Evolutionary conservation across 2,797 vertebrate species (phyloP), one percentile per base, ranked within the genome.

Genomic region (Gallinago nigripennis): DNA sequence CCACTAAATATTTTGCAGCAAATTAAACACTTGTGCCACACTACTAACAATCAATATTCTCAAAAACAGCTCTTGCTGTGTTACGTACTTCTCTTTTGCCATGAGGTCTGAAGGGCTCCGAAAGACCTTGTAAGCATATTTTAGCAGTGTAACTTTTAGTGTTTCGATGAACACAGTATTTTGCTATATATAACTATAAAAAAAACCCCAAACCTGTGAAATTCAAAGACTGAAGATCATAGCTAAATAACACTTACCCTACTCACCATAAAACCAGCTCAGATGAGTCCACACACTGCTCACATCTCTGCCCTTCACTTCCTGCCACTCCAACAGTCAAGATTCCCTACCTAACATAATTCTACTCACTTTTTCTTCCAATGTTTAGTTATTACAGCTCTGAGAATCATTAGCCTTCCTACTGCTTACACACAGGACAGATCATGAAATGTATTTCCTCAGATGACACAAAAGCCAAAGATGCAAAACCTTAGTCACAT

Each of bases 1-100:
- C 78, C 89, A 92, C 88, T 88, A 79, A 94, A 70, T 71, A 64
- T 82, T 94, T 96, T 90, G 72, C 90, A 95, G 58, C 88, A 92
- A 96, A 95, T 93, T 94, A 91, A 96, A 89, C 30, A 64, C 86
- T 90, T 6, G 3, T 92, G 91, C 69, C 8, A 0, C 58, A 14
- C 41, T 86, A 57, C 72, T 53, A 85, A 73, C 79, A 78, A 60
- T 30, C 56, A 64, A 82, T 86, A 83, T 37, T 79, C 76, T 57
- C 76, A 31, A 82, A 86, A 90, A 3, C 72, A 94, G 69, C 41
- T 94, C 91, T 50, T 28, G 45, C n/a, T 41, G 51, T 18, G 12
- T 79, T 92, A 87, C 12, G 3, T 39, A 71, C 82, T 94, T 90
- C 50, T 86, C 48, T 90, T 82, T 81, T 73, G 66, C 80, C 68